phyloP scores from a whole-genome alignment of 2,888 invertebrate species.

The Metellina segmentata region DNA sequence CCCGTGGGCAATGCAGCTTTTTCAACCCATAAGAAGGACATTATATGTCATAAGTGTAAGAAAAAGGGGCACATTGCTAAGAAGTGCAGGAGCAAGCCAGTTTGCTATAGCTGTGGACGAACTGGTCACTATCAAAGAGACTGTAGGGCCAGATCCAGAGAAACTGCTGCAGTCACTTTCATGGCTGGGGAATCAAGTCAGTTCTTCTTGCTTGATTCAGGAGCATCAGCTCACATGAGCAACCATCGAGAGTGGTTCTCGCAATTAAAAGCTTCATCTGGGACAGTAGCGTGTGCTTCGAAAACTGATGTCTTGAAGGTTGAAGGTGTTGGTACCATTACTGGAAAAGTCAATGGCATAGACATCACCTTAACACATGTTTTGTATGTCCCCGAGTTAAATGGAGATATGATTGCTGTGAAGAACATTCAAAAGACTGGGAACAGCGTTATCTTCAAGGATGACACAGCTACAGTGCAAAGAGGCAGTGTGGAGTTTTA shows the following conservation, averaged over 20 bases:
- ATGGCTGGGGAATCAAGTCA: no score
- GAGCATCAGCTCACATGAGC: slow-evolving; percentile 13
- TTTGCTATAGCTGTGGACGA: background rate
- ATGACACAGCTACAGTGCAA: background rate
- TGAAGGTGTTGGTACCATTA: slow-evolving; percentile 10
- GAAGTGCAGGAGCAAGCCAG: background rate
- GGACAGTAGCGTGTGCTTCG: slow-evolving; percentile 14
- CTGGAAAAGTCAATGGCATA: background rate
- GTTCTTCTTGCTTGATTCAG: background rate
- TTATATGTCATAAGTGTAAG: background rate
- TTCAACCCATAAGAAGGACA: no score
- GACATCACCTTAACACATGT: slow-evolving; percentile 16
- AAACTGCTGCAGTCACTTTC: no score
- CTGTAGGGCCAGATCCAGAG: background rate
- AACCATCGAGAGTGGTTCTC: background rate
- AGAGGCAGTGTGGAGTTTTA: background rate
- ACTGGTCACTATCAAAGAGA: background rate
- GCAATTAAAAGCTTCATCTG: background rate
- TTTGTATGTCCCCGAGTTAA: slow-evolving; percentile 21
- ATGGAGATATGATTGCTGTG: slow-evolving; percentile 25
- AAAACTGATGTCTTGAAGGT: slow-evolving; percentile 25
- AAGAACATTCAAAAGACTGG: background rate
- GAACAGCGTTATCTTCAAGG: background rate
- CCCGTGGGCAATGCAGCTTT: no score
- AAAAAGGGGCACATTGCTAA: background rate